Conservation (phyloP, 1,140 invertebrate species). For the Pemphigus obesinymphae region DNA sequence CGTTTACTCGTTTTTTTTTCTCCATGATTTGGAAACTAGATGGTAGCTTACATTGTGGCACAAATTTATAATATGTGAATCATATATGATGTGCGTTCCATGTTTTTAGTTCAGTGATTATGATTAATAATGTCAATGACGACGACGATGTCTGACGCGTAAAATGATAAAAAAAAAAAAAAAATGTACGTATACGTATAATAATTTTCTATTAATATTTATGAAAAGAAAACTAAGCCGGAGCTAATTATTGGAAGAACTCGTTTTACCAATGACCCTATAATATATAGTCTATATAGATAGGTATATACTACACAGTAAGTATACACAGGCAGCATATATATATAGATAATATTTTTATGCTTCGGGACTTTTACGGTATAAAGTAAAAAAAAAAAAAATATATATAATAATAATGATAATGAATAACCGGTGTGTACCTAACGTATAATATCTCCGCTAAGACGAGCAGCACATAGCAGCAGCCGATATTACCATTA, state of each 20-base stretch:
- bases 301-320: too few relatives aligned
- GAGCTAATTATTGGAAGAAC: neutral
- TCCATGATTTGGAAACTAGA: too few relatives aligned
- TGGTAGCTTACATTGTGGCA: too few relatives aligned
- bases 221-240: neutral
- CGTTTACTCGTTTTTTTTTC: too few relatives aligned
- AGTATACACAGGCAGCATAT: too few relatives aligned
- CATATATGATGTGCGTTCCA: too few relatives aligned
- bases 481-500: neutral
- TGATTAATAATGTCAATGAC: neutral
- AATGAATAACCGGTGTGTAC: neutral
- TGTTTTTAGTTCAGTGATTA: too few relatives aligned
- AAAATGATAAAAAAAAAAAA: neutral
- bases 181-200: neutral
- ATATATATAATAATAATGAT: neutral
- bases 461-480: neutral
- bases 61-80: neutral
- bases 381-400: neutral
- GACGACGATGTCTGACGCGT: neutral
- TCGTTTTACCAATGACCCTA: neutral
- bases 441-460: too few relatives aligned
- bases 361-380: constrained; percentile 12
- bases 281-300: too few relatives aligned
- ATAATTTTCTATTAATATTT: constrained; percentile 31
- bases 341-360: neutral